phyloP scores from a whole-genome alignment of 2,113 vertebrate species.

The Eptesicus fuscus region DNA sequence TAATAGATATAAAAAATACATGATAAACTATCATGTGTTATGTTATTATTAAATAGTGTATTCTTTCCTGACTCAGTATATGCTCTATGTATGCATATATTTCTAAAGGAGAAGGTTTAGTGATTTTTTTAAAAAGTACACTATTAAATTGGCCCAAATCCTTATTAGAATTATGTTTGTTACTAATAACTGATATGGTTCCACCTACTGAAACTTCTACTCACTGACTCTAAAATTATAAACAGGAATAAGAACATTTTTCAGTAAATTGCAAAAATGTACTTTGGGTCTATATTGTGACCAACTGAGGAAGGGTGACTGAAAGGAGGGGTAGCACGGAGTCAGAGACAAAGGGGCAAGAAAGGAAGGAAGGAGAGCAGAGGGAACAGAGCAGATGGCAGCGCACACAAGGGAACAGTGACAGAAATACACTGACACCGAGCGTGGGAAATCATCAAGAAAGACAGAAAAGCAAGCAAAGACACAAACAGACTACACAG shows the following conservation, averaged over 20 bases:
- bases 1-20: background rate
- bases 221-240: background rate
- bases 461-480: background rate
- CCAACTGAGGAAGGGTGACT: background rate
- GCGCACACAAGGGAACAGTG: background rate
- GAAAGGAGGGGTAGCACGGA: background rate
- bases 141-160: background rate
- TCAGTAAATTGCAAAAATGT: background rate
- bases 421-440: background rate
- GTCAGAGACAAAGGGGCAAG: background rate
- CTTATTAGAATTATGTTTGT: slow-evolving; percentile 2
- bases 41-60: background rate
- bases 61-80: background rate
- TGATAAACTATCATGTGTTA: background rate
- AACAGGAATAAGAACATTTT: background rate
- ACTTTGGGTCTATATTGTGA: background rate
- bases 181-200: background rate
- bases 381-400: background rate
- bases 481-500: background rate
- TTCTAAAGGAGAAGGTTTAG: background rate
- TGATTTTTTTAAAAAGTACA: background rate
- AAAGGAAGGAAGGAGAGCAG: background rate
- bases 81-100: background rate
- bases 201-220: slow-evolving; percentile 20
- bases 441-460: background rate